Evolutionary conservation across 2,113 vertebrate genomes (phyloP).

Genomic region (Pollachius pollachius): DNA sequence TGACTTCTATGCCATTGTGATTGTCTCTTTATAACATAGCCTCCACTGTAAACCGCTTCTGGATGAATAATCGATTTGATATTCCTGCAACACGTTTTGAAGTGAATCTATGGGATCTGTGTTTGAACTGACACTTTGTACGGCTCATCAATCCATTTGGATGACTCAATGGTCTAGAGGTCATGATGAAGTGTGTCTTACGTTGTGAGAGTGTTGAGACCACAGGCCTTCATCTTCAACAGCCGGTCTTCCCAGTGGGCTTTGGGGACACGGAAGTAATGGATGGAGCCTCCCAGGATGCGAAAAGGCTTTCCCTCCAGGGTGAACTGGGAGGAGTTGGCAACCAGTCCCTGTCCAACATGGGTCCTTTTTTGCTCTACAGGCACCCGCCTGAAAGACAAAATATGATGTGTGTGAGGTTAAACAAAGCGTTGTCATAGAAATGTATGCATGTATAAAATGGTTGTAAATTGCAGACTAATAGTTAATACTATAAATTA

Average conservation of each 20-base stretch:
- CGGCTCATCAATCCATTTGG: too few species aligned
- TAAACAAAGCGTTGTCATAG: background rate
- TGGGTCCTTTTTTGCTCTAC: too few species aligned
- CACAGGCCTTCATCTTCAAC: slow-evolving; percentile 76
- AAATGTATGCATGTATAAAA: background rate
- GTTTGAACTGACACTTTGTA: too few species aligned
- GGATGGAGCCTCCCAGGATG: slow-evolving; percentile 85
- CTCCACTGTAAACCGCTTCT: slow-evolving; percentile 33
- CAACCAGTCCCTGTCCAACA: slow-evolving; percentile 70
- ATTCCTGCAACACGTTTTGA: too few species aligned
- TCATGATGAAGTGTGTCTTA: slow-evolving; percentile 42
- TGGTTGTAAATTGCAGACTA: background rate
- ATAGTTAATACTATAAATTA: too few species aligned
- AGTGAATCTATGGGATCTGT: too few species aligned
- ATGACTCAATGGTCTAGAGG: too few species aligned
- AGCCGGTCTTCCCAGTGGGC: slow-evolving; percentile 87
- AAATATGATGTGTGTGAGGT: too few species aligned
- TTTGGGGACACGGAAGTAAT: slow-evolving; percentile 85
- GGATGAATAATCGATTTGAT: slow-evolving; percentile 14
- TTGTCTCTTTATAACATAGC: too few species aligned
- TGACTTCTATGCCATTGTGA: too few species aligned
- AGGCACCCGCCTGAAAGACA: too few species aligned
- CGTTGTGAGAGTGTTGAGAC: slow-evolving; percentile 92
- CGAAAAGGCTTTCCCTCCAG: slow-evolving; percentile 78
- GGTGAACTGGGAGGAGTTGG: slow-evolving; percentile 74